phyloP scores from a whole-genome alignment of 2,113 vertebrate species.

The Struthidea cinerea region DNA sequence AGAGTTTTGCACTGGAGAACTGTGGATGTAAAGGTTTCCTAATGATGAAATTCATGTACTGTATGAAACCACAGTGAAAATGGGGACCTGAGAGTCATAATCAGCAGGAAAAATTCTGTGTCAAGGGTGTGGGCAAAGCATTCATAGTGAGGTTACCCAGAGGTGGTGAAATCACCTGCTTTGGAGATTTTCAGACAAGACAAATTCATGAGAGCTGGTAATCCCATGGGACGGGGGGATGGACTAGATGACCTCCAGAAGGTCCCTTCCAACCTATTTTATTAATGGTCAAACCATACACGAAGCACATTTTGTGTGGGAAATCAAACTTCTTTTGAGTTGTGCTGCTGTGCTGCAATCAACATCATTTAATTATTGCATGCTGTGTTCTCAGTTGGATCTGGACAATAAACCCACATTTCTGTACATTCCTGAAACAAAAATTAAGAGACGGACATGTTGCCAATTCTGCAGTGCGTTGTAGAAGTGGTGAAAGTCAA shows the following conservation, averaged over 20 bases:
- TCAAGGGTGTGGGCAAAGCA: background rate
- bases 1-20: background rate
- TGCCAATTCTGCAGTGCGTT: background rate
- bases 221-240: rapidly evolving
- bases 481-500: background rate
- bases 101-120: background rate
- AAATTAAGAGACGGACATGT: background rate
- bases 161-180: background rate
- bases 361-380: background rate
- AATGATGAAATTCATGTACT: background rate
- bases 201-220: background rate
- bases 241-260: background rate
- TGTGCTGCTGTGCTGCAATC: background rate
- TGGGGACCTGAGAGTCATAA: background rate
- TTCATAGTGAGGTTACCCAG: background rate
- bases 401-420: background rate
- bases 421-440: background rate
- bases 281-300: background rate
- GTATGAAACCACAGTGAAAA: background rate
- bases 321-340: background rate
- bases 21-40: background rate
- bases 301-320: background rate
- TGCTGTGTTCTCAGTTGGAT: background rate
- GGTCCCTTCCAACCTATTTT: background rate
- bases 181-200: background rate